Evolutionary conservation across 2,113 vertebrate genomes (phyloP), one percentile per base, ranked within the genome.

Genomic region (Rhinichthys klamathensis): DNA sequence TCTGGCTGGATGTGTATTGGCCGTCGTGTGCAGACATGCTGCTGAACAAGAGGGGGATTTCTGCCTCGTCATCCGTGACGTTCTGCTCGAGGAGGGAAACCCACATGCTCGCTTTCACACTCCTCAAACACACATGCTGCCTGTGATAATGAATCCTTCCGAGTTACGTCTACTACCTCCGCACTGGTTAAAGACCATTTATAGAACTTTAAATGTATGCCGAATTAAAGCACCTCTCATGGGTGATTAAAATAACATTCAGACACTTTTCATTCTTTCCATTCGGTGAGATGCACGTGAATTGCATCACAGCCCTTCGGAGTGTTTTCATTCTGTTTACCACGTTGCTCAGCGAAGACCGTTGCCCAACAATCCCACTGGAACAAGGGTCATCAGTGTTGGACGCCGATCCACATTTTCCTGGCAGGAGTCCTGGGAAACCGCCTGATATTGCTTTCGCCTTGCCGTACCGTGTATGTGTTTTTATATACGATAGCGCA

Each of bases 341-440:
- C 60, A 84, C 87, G 87, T 87, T 87, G 80, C 88, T 88, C 56
- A 65, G 83, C 69, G 85, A 67, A 67, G n/a, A 67, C 78, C 85
- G 83, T 86, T 87, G 56, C 87, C 87, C 49, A 74, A 83, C 79
- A 86, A 58, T 90, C 87, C 85, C 84, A 16, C 85, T 88, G 88
- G 86, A 90, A 84, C 88, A 82, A 88, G 4, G 84, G 85, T 67
- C 70, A 54, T 9, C 25, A 82, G 67, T 32, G 74, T 84, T 85
- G 10, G 84, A 85, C 25, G 15, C 74, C 25, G 63, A 88, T 86
- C 23, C 87, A 88, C 80, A 80, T 88, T 92, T 93, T 92, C 90
- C 90, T 90, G 89, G 90, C 91, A 87, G 60, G n/a, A 82, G 51
- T 16, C 67, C 86, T 84, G 86, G 84, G 85, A 91, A 90, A 69